phyloP scores from a whole-genome alignment of 2,113 vertebrate species.

The Plecotus auritus region DNA sequence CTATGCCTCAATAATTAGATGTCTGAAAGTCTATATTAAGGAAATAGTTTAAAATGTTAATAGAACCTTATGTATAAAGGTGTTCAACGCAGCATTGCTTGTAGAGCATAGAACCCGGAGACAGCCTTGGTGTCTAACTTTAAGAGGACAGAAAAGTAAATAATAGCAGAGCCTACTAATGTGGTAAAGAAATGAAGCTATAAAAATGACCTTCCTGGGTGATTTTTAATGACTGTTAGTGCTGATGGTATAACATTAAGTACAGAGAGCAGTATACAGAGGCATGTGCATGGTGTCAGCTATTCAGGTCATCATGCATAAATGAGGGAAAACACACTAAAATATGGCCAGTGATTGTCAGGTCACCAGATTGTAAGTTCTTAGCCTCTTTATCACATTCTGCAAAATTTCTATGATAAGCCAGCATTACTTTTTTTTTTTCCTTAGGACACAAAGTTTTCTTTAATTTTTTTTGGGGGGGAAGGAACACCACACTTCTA shows the following conservation, averaged over 20 bases:
- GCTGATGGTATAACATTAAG: neutral
- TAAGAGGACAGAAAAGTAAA: neutral
- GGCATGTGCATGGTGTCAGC: neutral
- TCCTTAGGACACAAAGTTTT: neutral
- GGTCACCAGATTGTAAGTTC: neutral
- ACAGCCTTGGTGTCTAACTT: neutral
- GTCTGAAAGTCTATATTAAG: neutral
- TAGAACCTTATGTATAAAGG: neutral
- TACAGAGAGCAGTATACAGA: neutral
- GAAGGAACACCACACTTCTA: too few relatives aligned
- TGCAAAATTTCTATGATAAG: neutral
- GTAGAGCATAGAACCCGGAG: neutral
- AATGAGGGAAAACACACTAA: neutral
- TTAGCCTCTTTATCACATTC: neutral
- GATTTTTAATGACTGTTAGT: neutral
- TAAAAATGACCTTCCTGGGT: neutral
- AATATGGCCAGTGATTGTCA: neutral
- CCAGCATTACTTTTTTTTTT: neutral
- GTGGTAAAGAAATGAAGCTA: neutral
- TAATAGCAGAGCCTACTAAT: neutral
- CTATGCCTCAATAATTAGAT: neutral
- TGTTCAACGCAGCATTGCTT: neutral
- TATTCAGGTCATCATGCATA: too few relatives aligned
- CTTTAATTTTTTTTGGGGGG: too few relatives aligned
- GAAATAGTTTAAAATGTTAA: neutral